Evolutionary conservation across 1,140 invertebrate genomes (phyloP).

Genomic region (Gonatopus flavifemur): DNA sequence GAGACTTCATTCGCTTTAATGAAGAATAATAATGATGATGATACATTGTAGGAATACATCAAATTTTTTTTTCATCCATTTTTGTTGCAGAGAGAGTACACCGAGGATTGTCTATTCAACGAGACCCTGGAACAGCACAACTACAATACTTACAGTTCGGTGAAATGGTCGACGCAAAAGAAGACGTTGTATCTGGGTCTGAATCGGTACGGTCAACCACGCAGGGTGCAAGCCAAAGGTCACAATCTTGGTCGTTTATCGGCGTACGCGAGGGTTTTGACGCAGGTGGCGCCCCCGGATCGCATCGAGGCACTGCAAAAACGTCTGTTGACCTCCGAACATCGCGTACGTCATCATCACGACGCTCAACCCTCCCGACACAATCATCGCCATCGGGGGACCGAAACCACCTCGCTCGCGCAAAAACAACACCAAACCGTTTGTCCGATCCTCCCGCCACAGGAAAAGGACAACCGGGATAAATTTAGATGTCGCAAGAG

Average conservation of each 20-base stretch:
- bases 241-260: conserved; percentile 72
- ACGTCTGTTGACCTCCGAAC: conserved; percentile 38
- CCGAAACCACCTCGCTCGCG: neutral
- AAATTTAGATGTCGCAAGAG: conserved; percentile 44
- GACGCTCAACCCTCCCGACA: conserved; percentile 19
- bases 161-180: conserved; percentile 69
- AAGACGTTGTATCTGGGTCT: conserved; percentile 76
- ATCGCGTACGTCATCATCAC: conserved; percentile 46
- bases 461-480: conserved; percentile 42
- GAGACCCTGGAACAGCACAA: conserved; percentile 81
- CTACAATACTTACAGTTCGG: conserved; percentile 83
- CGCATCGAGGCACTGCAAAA: conserved; percentile 44
- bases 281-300: conserved; percentile 64
- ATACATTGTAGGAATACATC: too few relatives aligned
- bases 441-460: conserved; percentile 31
- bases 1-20: too few relatives aligned
- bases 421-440: conserved; percentile 35
- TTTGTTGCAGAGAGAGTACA: conserved; percentile 78
- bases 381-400: conserved; percentile 4
- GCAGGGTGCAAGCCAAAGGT: conserved; percentile 69
- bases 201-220: conserved; percentile 69
- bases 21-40: too few relatives aligned
- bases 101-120: conserved; percentile 82
- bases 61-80: too few relatives aligned
- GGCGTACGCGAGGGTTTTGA: conserved; percentile 70